Percentiles rank a stretch among this genome's conserved stretches.
These are phyloP conservation scores for Bergia puertoricense DNA, from an alignment of 92 coral and sea anemone species.

Conservation along the genomic window DNA sequence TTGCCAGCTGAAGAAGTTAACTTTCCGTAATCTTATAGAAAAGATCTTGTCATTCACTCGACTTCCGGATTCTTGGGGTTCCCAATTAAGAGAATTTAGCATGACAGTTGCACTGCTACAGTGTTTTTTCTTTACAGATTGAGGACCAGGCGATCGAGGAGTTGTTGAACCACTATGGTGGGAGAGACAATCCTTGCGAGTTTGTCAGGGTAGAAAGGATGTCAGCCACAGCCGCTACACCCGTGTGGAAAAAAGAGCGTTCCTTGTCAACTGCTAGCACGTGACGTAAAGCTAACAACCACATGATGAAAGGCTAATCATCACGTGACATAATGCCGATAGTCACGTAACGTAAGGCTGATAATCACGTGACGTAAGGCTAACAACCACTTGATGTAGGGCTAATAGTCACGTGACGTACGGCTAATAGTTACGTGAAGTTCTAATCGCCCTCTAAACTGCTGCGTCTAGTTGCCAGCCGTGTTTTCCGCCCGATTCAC, in stretches of 20 bases:
- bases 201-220: constrained; percentile 76
- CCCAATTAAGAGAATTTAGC: background rate
- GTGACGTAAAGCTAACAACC: background rate
- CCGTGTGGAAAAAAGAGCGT: constrained; percentile 83
- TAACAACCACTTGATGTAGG: too few species aligned
- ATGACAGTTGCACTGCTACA: background rate
- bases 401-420: too few species aligned
- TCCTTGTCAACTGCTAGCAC: constrained; percentile 48
- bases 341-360: background rate
- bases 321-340: background rate
- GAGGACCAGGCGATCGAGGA: constrained; percentile 94
- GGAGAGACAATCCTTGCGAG: constrained; percentile 87
- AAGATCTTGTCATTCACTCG: background rate
- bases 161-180: constrained; percentile 84
- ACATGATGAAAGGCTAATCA: background rate
- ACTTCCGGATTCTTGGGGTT: too few species aligned
- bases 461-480: too few species aligned
- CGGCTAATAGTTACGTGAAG: too few species aligned
- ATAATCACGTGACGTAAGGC: background rate
- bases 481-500: background rate
- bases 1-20: background rate
- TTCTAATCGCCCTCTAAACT: too few species aligned
- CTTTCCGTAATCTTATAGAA: too few species aligned
- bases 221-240: constrained; percentile 63
- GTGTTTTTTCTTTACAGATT: constrained; percentile 49